These are phyloP conservation scores for Drosophila mayri DNA, from an alignment of 1,140 invertebrate genomes.

Conservation along the genomic window DNA sequence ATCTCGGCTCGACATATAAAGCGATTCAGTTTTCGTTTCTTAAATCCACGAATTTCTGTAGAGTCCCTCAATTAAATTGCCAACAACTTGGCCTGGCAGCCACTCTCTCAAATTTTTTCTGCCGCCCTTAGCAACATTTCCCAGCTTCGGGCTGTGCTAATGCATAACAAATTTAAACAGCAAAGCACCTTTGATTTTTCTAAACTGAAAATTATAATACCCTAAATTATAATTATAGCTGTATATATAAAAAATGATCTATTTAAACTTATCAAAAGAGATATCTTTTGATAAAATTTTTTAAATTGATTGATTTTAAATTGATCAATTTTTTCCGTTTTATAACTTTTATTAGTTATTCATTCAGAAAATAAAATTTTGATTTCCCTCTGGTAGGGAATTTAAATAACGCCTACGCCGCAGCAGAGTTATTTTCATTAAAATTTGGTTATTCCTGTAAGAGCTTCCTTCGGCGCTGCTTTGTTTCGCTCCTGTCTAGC, in stretches of 20 bases:
- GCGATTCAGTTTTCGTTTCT: slow-evolving; percentile 47
- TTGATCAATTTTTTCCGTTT: no score
- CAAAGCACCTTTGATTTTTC: not conserved
- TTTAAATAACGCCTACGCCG: not conserved
- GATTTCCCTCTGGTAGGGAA: slow-evolving; percentile 14
- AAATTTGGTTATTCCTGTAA: slow-evolving; percentile 39
- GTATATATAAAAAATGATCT: no score
- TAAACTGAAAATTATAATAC: not conserved
- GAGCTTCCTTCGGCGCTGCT: slow-evolving; percentile 7
- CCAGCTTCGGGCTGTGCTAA: not conserved
- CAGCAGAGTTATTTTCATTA: slow-evolving; percentile 53
- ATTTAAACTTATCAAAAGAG: no score
- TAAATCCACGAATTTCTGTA: slow-evolving; percentile 47
- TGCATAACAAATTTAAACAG: slow-evolving; percentile 23
- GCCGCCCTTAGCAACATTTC: not conserved
- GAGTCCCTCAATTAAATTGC: slow-evolving; percentile 73
- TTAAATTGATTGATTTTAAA: no score
- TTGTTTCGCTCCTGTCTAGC: slow-evolving; percentile 15
- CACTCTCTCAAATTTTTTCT: not conserved
- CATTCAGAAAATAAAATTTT: not conserved
- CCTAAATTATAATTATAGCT: not conserved
- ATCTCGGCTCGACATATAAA: slow-evolving; percentile 53
- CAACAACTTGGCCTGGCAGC: not conserved
- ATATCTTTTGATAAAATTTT: no score
- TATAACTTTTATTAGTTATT: not conserved